Evolutionary conservation across 2,888 invertebrate genomes (phyloP).

Genomic region (Chromoteleia sp.): DNA sequence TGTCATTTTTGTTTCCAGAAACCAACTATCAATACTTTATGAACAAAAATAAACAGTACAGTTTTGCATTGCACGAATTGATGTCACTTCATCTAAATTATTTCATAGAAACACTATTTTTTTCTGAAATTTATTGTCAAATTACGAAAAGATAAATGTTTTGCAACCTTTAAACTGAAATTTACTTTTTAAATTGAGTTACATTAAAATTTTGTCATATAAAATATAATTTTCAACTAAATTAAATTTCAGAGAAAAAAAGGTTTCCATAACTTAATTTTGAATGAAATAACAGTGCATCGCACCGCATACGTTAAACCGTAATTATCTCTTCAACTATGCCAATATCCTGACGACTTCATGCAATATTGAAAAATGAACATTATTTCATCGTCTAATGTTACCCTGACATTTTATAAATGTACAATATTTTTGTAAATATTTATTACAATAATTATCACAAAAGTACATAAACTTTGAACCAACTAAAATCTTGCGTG

Average conservation of each 20-base stretch:
- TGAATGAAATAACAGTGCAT: conserved; percentile 24
- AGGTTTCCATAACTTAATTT: conserved; percentile 1
- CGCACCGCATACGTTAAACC: conserved; percentile 24
- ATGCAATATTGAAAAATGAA: conserved; percentile 51
- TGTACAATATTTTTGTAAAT: neutral
- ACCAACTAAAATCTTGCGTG: no score
- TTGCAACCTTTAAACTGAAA: no score
- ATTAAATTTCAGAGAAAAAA: neutral
- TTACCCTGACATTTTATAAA: conserved; percentile 29
- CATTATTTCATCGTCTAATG: neutral
- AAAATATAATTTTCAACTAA: no score
- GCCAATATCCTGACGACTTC: conserved; percentile 65
- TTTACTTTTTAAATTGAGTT: no score
- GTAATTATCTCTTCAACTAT: conserved; percentile 52
- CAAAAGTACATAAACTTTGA: no score
- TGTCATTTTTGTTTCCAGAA: neutral
- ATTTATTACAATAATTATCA: neutral
- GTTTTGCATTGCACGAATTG: conserved; percentile 16
- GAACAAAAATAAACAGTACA: conserved; percentile 21
- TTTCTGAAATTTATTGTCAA: no score
- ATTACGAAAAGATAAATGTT: no score
- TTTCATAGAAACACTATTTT: neutral
- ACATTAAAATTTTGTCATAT: no score
- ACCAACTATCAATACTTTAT: neutral
- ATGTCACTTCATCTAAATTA: conserved; percentile 19